These are phyloP conservation scores for Diacarnus erythraeanus DNA, from an alignment of 37 sponge, comb jelly and placozoan genomes.

Conservation along the genomic window DNA sequence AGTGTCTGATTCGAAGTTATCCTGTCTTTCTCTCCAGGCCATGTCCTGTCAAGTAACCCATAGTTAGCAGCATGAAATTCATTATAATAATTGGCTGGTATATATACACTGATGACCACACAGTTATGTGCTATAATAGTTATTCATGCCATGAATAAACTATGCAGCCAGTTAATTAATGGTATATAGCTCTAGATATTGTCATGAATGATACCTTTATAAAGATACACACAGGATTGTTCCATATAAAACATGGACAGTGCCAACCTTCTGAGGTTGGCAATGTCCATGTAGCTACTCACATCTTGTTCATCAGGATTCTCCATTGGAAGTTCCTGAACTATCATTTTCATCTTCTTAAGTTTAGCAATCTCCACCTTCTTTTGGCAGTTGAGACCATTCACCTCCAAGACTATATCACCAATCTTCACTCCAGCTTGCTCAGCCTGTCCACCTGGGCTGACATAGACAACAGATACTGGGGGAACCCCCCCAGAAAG, in stretches of 20 bases:
- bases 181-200: too few relatives aligned
- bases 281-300: not conserved
- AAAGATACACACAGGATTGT: not conserved
- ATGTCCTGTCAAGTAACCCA: too few relatives aligned
- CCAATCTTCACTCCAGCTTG: slow-evolving; percentile 41
- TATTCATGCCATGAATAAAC: too few relatives aligned
- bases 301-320: slow-evolving; percentile 5
- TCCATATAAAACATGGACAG: not conserved
- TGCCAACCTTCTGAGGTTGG: not conserved
- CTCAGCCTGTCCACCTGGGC: slow-evolving; percentile 45
- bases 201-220: not conserved
- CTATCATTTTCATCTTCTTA: slow-evolving; percentile 35
- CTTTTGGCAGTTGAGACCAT: slow-evolving; percentile 38
- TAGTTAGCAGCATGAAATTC: too few relatives aligned
- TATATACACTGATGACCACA: too few relatives aligned
- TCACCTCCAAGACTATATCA: slow-evolving; percentile 49
- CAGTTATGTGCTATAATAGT: too few relatives aligned
- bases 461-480: slow-evolving; percentile 26
- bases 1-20: too few relatives aligned
- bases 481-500: slow-evolving; percentile 50
- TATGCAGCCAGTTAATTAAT: too few relatives aligned
- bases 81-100: too few relatives aligned
- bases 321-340: slow-evolving; percentile 12
- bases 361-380: slow-evolving; percentile 6
- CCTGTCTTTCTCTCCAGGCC: too few relatives aligned